phyloP scores from a whole-genome alignment of 2,113 vertebrate genomes.

The Aythya baeri region DNA sequence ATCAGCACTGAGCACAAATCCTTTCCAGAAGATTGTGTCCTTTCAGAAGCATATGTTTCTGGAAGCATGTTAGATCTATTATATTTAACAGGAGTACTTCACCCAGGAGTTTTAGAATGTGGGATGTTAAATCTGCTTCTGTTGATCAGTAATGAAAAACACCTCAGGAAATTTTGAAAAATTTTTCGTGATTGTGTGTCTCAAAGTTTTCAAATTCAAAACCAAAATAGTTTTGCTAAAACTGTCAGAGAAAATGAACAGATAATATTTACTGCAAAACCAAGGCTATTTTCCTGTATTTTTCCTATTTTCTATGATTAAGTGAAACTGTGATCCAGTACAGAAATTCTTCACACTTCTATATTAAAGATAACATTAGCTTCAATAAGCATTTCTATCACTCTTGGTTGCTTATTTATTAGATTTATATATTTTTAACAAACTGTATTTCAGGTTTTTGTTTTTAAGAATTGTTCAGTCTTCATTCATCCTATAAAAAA shows the following conservation, averaged over 20 bases:
- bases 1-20: background rate
- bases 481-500: background rate
- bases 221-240: background rate
- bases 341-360: background rate
- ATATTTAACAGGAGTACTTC: background rate
- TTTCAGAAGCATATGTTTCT: no score
- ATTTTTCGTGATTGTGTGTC: background rate
- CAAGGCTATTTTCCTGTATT: background rate
- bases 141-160: background rate
- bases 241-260: background rate
- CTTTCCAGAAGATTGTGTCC: background rate
- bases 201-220: background rate
- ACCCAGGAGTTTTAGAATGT: background rate
- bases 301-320: background rate
- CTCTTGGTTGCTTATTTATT: background rate
- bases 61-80: no score
- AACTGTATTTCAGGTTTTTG: background rate
- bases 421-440: background rate
- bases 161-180: background rate
- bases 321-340: background rate
- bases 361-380: background rate
- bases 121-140: background rate
- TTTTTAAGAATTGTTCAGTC: background rate
- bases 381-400: background rate
- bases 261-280: background rate